A percentile compares a stretch with the other conserved stretches of the same genome.
Evolutionary conservation across 2,888 invertebrate species (phyloP).

Genomic region (Nematopogon swammerdamellus): DNA sequence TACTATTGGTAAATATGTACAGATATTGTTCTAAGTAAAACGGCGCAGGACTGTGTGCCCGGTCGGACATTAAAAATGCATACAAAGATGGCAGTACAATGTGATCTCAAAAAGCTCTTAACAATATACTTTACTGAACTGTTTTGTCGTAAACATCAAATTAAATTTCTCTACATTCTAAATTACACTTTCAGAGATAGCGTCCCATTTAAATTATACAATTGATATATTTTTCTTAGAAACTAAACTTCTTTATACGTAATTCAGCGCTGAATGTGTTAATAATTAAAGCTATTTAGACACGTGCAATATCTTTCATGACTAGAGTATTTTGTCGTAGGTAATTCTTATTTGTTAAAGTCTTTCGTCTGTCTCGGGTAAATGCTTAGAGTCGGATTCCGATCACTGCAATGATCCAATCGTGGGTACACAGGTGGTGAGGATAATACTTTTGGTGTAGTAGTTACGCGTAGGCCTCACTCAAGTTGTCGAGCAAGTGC

Average conservation of each 20-base stretch:
- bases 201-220: not conserved
- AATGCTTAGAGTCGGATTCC: slow-evolving; percentile 25
- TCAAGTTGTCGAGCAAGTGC: slow-evolving; percentile 62
- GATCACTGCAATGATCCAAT: slow-evolving; percentile 59
- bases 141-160: not conserved
- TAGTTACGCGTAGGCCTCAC: slow-evolving; percentile 62
- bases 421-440: slow-evolving; percentile 43
- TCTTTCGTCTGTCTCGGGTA: slow-evolving; percentile 3
- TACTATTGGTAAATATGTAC: not conserved
- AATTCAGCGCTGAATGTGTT: not conserved
- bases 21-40: not conserved
- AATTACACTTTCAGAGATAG: not conserved
- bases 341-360: slow-evolving; percentile 4
- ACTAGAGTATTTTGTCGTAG: slow-evolving; percentile 39
- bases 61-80: not conserved
- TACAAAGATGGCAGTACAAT: not conserved
- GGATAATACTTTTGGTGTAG: slow-evolving; percentile 39
- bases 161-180: not conserved
- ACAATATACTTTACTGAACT: not conserved
- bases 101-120: not conserved
- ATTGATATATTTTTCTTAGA: not conserved
- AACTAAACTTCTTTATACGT: not conserved
- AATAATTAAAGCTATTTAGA: slow-evolving; percentile 17
- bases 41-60: not conserved
- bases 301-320: slow-evolving; percentile 51